A percentile compares a stretch with the other conserved stretches of the same genome.
Conservation (phyloP, 1,140 invertebrate species). For the Oppia nitens region DNA sequence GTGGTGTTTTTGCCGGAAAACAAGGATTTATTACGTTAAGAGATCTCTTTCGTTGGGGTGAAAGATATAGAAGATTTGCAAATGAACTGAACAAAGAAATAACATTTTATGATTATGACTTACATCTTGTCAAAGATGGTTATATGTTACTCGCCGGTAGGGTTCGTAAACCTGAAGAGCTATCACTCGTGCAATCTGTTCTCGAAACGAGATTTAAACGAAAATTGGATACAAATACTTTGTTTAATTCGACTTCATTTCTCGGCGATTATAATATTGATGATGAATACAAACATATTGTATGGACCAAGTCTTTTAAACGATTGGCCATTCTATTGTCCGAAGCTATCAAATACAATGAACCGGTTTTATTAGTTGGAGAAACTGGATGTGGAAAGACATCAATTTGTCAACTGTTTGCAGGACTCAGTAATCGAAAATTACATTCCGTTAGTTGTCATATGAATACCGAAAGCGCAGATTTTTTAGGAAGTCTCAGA, state of each 20-base stretch:
- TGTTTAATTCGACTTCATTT: constrained; percentile 41
- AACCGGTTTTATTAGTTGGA: constrained; percentile 88
- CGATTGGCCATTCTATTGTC: constrained; percentile 76
- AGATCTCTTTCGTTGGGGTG: constrained; percentile 94
- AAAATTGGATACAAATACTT: constrained; percentile 46
- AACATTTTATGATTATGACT: constrained; percentile 81
- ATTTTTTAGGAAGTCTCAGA: constrained; percentile 87
- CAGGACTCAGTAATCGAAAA: constrained; percentile 42
- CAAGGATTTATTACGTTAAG: constrained; percentile 84
- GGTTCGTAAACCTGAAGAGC: constrained; percentile 63
- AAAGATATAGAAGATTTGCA: constrained; percentile 62
- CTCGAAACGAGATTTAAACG: constrained; percentile 71
- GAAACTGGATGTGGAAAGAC: constrained; percentile 99
- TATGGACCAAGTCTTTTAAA: constrained; percentile 84
- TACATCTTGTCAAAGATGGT: constrained; percentile 91
- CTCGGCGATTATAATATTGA: constrained; percentile 9
- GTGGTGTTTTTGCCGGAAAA: constrained; percentile 75
- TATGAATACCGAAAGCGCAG: constrained; percentile 93
- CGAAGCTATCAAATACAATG: constrained; percentile 70
- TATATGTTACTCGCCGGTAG: constrained; percentile 84
- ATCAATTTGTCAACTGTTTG: constrained; percentile 77
- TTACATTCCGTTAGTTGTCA: constrained; percentile 86
- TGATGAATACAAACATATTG: constrained; percentile 54
- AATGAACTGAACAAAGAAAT: constrained; percentile 31
- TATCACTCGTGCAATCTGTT: constrained; percentile 41